Evolutionary conservation across 1,140 invertebrate genomes (phyloP), one percentile per base, ranked within the genome.

Genomic region (Hyposmocoma kahamanoa): DNA sequence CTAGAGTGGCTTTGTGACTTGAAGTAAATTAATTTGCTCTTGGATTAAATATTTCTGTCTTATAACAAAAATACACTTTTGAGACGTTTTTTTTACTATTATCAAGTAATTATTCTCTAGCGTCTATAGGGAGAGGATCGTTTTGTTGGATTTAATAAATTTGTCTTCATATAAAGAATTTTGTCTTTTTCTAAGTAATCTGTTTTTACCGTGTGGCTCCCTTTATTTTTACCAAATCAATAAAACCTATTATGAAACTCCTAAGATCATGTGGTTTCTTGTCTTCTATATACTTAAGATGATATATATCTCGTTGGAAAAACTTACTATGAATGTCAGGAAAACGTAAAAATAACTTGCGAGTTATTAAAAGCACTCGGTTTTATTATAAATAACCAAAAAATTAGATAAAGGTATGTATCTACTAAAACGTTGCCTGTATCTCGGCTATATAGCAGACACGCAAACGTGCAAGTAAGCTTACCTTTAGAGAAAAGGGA

Each of bases 361-460:
- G 22, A 47, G 2, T 22, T 47, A 38, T 2, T 47, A 9, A 11
- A 13, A 21, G 15, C 45, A n/a, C 20, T 47, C 6, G 45, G 28
- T 22, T 47, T 47, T 5, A 47, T 36, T 3, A 47, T 47, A 22
- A 47, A 47, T 36, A 8, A 24, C 3, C 11, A 47, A 18, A 47
- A 47, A 47, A 47, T 30, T 38, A 22, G n/a, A 4, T n/a, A 36
- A 38, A 8, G n/a, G 17, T 32, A 30, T 13, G 10, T 10, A 13
- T n/a, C 18, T 5, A 9, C 18, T n/a, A n/a, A n/a, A n/a, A n/a
- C n/a, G n/a, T 22, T 42, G 24, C 8, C 21, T 17, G 17, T 47
- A 36, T 36, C 19, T 22, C 20, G 20, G 24, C 13, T 22, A 34
- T 13, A n/a, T 42, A 11, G 9, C 24, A 22, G 22, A 42, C 22